A percentile compares a stretch with the other conserved stretches of the same genome.
These are phyloP conservation scores for Malurus cyaneus DNA, from an alignment of 2,113 vertebrate species.

Conservation along the genomic window DNA sequence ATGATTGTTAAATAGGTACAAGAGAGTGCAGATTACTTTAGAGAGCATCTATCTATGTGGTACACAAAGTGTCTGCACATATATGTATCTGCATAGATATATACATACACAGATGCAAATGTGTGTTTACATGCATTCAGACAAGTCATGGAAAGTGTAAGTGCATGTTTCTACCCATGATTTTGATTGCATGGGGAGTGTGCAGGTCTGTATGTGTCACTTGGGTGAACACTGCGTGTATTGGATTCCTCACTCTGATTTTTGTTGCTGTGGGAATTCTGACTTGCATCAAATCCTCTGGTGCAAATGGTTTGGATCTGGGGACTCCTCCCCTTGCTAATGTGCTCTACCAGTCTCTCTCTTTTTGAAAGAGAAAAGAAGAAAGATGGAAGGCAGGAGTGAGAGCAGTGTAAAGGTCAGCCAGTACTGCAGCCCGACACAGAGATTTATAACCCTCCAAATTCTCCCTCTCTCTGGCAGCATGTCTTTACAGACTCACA, in stretches of 20 bases:
- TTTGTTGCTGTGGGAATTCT: background rate
- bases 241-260: background rate
- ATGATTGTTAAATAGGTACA: accelerated
- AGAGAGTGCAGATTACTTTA: background rate
- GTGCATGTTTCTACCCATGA: accelerated
- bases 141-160: background rate
- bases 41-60: background rate
- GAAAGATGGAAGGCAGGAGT: conserved; percentile 38
- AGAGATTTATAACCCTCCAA: conserved; percentile 70
- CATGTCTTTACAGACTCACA: conserved; percentile 74
- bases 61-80: background rate
- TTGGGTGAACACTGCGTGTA: background rate
- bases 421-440: conserved; percentile 16
- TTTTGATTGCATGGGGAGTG: background rate
- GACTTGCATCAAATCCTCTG: background rate
- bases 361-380: background rate
- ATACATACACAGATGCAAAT: background rate
- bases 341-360: background rate
- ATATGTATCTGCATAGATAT: background rate
- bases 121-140: background rate
- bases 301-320: conserved; percentile 6
- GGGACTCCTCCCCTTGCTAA: background rate
- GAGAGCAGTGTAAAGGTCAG: conserved; percentile 67
- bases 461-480: conserved; percentile 62
- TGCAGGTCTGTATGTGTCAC: background rate